Conservation (phyloP, 2,113 vertebrate species). For the Perognathus longimembris region DNA sequence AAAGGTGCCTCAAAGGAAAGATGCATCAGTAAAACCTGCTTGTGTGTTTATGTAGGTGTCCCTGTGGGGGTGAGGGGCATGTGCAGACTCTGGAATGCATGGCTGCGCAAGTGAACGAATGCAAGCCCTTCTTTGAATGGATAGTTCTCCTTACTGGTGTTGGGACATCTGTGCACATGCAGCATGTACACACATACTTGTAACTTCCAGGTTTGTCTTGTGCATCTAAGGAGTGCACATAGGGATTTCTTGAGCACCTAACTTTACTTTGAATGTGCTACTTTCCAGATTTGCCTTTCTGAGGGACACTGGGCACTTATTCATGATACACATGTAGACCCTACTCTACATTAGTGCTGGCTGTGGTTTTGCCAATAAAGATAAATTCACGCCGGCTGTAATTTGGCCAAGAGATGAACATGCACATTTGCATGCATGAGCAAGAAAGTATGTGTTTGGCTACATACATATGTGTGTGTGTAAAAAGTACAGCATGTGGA, state of each 20-base stretch:
- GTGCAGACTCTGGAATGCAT: conserved; percentile 31
- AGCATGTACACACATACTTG: conserved; percentile 9
- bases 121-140: conserved; percentile 8
- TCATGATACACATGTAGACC: not conserved
- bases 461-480: not conserved
- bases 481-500: not conserved
- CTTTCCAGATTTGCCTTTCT: not conserved
- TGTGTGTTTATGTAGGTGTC: conserved; percentile 22
- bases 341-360: not conserved
- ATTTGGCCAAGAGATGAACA: conserved; percentile 5
- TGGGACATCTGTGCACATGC: conserved; percentile 31
- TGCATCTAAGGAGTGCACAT: not conserved
- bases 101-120: conserved; percentile 1
- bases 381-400: not conserved
- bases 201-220: conserved; percentile 46
- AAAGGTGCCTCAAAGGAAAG: conserved; percentile 53
- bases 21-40: conserved; percentile 28
- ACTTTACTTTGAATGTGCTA: not conserved
- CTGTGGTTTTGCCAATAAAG: not conserved
- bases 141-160: conserved; percentile 6
- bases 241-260: not conserved
- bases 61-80: not conserved
- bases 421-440: not conserved
- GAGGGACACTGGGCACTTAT: not conserved
- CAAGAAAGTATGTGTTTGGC: not conserved